Evolutionary conservation across 2,113 vertebrate species (phyloP).

Genomic region (Colinus virginianus): DNA sequence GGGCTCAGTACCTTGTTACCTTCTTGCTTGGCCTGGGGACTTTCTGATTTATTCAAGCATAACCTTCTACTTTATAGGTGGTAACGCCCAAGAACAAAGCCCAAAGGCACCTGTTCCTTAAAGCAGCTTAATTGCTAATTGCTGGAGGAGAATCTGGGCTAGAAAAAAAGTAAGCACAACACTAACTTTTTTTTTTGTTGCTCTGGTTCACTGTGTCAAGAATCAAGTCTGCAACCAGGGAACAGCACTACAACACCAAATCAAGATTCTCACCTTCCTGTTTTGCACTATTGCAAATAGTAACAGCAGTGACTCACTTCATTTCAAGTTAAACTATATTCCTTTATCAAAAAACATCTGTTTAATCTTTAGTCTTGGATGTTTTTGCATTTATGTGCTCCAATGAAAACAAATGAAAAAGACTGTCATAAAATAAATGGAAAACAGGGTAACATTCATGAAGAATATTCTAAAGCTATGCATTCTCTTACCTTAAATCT

Average conservation of each 20-base stretch:
- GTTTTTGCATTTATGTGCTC: background rate
- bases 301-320: background rate
- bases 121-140: background rate
- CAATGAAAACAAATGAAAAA: background rate
- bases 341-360: background rate
- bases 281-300: slow-evolving; percentile 17
- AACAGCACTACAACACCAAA: background rate
- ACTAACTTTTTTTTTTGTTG: background rate
- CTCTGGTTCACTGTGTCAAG: background rate
- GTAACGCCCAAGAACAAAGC: background rate
- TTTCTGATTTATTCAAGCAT: background rate
- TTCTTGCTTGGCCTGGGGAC: background rate
- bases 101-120: background rate
- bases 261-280: slow-evolving; percentile 1
- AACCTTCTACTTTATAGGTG: background rate
- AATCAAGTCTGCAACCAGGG: background rate
- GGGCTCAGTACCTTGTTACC: background rate
- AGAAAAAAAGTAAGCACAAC: background rate
- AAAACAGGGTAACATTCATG: background rate
- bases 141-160: background rate
- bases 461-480: background rate
- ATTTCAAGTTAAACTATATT: slow-evolving; percentile 21
- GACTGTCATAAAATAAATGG: background rate
- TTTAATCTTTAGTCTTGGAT: background rate
- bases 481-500: slow-evolving; percentile 93